phyloP scores from a whole-genome alignment of 2,888 invertebrate genomes.

The Eristalis pertinax region DNA sequence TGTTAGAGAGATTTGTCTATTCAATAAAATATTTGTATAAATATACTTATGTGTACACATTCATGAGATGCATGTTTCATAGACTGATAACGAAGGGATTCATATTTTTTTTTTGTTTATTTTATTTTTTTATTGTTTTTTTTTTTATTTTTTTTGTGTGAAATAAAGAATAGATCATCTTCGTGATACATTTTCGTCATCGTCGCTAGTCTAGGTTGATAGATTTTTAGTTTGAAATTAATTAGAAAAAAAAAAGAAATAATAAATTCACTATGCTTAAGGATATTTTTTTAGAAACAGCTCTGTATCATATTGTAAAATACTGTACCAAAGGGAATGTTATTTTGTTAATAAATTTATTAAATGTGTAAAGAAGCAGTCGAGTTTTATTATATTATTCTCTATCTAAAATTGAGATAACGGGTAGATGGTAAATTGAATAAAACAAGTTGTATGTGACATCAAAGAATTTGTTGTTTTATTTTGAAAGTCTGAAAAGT shows the following conservation, averaged over 20 bases:
- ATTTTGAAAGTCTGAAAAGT: too few relatives aligned
- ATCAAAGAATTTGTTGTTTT: too few relatives aligned
- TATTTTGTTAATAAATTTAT: constrained; percentile 57
- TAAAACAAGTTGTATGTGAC: too few relatives aligned
- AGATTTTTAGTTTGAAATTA: constrained; percentile 17
- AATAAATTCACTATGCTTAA: constrained; percentile 29
- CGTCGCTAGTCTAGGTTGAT: constrained; percentile 18
- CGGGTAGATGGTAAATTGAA: too few relatives aligned
- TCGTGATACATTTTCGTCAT: constrained; percentile 22
- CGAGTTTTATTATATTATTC: neutral
- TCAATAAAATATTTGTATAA: constrained; percentile 38
- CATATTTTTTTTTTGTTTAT: neutral
- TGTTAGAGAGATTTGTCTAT: constrained; percentile 31
- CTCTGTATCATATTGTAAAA: constrained; percentile 63
- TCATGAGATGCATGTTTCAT: constrained; percentile 57
- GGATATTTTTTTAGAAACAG: constrained; percentile 37
- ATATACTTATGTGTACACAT: constrained; percentile 41
- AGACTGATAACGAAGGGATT: constrained; percentile 60
- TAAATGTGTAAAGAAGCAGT: neutral
- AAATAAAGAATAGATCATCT: neutral
- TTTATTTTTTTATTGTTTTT: neutral
- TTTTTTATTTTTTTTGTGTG: neutral
- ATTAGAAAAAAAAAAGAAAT: neutral
- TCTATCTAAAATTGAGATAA: too few relatives aligned
- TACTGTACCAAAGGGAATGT: constrained; percentile 45